Conservation (phyloP, 2,113 vertebrate species). For the Larimichthys polyactis region DNA sequence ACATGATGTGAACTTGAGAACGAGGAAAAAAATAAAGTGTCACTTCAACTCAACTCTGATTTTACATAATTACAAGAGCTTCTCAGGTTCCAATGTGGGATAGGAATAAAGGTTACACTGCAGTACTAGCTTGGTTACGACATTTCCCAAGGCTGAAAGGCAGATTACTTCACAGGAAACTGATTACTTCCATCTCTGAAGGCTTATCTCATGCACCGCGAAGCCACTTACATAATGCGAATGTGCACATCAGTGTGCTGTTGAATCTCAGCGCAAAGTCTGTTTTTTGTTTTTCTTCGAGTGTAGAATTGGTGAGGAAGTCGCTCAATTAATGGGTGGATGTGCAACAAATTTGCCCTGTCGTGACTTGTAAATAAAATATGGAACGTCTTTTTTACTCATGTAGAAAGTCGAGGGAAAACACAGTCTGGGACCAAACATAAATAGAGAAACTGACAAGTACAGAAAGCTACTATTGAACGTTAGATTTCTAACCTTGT, state of each 20-base stretch:
- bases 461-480: background rate
- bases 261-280: slow-evolving; percentile 7
- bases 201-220: slow-evolving; percentile 33
- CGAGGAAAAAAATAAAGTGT: background rate
- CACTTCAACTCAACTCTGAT: background rate
- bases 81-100: background rate
- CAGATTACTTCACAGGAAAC: slow-evolving; percentile 46
- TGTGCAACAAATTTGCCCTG: background rate
- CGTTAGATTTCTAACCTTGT: background rate
- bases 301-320: background rate
- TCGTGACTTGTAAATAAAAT: slow-evolving; percentile 44
- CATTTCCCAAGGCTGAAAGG: slow-evolving; percentile 28
- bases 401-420: background rate
- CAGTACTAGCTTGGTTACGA: background rate
- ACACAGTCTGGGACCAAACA: too few species aligned
- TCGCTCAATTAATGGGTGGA: slow-evolving; percentile 1
- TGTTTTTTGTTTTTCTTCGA: slow-evolving; percentile 12
- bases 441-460: too few species aligned
- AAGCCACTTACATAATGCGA: slow-evolving; percentile 45
- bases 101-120: slow-evolving; percentile 16
- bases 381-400: slow-evolving; percentile 29
- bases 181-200: slow-evolving; percentile 45
- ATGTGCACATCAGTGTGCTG: slow-evolving; percentile 2
- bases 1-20: slow-evolving; percentile 7
- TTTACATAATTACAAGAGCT: background rate